Percentiles rank a stretch among this genome's conserved stretches.
Conservation (phyloP, 2,113 vertebrate genomes). For the Suricata suricatta region DNA sequence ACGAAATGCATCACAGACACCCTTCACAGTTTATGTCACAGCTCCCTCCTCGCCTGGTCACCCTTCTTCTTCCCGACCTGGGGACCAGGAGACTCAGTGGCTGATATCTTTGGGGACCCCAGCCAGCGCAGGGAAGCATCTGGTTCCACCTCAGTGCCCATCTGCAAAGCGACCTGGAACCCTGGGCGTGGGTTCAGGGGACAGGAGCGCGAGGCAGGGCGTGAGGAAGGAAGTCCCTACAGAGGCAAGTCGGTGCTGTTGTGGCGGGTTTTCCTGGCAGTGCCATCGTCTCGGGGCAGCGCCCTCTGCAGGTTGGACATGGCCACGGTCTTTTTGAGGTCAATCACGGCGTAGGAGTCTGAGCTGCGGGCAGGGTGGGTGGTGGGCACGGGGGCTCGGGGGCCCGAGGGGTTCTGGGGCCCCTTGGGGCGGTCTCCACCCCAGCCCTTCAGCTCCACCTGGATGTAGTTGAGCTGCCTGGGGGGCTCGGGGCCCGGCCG, state of each 20-base stretch:
- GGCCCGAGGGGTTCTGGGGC: background rate
- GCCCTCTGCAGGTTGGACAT: conserved; percentile 99
- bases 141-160: background rate
- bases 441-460: conserved; percentile 95
- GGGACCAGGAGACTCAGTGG: conserved; percentile 25
- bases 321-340: conserved; percentile 98
- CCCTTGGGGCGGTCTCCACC: conserved; percentile 80
- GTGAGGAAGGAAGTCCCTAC: conserved; percentile 76
- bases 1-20: background rate
- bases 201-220: background rate
- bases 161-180: conserved; percentile 23
- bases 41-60: background rate
- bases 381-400: background rate
- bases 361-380: conserved; percentile 85
- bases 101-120: background rate
- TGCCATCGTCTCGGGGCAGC: conserved; percentile 96
- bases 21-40: conserved; percentile 1
- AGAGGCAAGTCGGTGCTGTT: conserved; percentile 99
- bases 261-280: conserved; percentile 97
- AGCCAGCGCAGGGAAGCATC: background rate
- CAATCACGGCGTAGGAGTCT: conserved; percentile 97
- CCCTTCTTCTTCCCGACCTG: background rate
- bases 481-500: conserved; percentile 89
- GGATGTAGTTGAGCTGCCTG: conserved; percentile 98
- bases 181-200: background rate